phyloP scores from a whole-genome alignment of 2,888 invertebrate genomes.

The Urechis unicinctus region DNA sequence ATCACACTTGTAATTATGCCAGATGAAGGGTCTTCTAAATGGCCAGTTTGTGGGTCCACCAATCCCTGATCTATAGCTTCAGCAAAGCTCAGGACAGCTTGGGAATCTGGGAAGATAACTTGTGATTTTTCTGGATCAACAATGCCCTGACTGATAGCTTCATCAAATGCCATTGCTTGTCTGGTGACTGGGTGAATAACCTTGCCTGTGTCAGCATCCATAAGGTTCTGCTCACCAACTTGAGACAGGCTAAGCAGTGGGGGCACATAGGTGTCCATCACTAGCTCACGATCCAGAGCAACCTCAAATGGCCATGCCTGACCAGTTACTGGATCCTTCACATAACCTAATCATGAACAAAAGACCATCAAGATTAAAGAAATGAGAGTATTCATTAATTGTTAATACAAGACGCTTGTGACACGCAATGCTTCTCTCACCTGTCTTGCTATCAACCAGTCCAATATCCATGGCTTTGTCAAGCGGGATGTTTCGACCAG shows the following conservation, averaged over 20 bases:
- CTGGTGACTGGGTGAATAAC: conserved; percentile 23
- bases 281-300: conserved; percentile 17
- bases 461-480: background rate
- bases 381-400: too few species aligned
- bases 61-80: conserved; percentile 28
- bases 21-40: conserved; percentile 31
- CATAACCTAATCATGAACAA: background rate
- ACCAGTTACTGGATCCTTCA: conserved; percentile 56
- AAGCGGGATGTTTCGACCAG: background rate
- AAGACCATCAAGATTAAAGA: too few species aligned
- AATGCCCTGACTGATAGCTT: conserved; percentile 24
- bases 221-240: conserved; percentile 72
- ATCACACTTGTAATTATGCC: conserved; percentile 51
- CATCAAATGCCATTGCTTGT: conserved; percentile 26
- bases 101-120: background rate
- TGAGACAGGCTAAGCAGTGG: conserved; percentile 54
- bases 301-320: conserved; percentile 11
- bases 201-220: conserved; percentile 44
- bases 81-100: conserved; percentile 49
- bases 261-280: conserved; percentile 16
- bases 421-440: too few species aligned
- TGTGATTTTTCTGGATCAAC: conserved; percentile 8
- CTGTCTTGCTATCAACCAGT: conserved; percentile 48
- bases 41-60: conserved; percentile 4
- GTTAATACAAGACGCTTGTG: too few species aligned